A percentile compares a stretch with the other conserved stretches of the same genome.
Evolutionary conservation across 2,113 vertebrate genomes (phyloP).

Genomic region (Nothoprocta pentlandii): DNA sequence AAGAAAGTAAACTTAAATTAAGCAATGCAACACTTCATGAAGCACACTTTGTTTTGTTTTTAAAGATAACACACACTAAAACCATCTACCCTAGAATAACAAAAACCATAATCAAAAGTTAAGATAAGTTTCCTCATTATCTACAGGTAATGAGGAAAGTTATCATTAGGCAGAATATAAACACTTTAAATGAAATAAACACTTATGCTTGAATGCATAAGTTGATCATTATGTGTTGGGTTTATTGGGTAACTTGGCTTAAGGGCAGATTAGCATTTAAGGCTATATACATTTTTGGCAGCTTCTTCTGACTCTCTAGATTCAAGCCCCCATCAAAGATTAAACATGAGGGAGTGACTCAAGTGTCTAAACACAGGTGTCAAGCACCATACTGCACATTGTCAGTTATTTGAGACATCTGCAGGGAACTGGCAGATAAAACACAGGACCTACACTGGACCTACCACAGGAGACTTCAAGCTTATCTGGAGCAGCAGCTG

Average conservation of each 20-base stretch:
- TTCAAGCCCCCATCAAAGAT: background rate
- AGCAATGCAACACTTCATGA: background rate
- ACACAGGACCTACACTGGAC: background rate
- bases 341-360: background rate
- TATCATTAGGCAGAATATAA: background rate
- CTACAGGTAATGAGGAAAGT: background rate
- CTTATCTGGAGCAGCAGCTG: background rate
- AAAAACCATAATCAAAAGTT: background rate
- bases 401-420: background rate
- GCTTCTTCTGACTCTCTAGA: background rate
- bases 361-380: background rate
- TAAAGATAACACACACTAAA: background rate
- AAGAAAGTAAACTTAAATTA: background rate
- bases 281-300: background rate
- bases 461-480: background rate
- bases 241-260: background rate
- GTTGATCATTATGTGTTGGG: background rate
- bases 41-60: background rate
- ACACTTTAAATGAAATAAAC: conserved; percentile 23
- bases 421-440: background rate
- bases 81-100: background rate
- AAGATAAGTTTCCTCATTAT: background rate
- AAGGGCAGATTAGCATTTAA: background rate
- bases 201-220: background rate
- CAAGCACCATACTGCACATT: background rate